Evolutionary conservation across 2,113 vertebrate genomes (phyloP).

Genomic region (Galeopterus variegatus): DNA sequence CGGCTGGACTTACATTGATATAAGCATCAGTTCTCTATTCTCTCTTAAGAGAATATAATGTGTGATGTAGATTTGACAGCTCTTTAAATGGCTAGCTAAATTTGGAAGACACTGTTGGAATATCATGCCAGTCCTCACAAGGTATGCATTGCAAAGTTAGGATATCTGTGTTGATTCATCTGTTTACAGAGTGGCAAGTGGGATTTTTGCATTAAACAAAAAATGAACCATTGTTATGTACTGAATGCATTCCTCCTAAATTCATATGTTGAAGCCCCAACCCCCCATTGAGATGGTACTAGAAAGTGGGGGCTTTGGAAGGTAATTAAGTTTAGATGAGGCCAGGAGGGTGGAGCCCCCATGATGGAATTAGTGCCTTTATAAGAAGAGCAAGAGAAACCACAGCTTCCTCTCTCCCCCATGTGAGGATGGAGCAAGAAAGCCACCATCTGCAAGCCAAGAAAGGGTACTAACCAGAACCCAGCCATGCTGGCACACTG

Average conservation of each 20-base stretch:
- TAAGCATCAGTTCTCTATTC: neutral
- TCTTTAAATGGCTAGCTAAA: neutral
- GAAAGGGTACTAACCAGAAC: neutral
- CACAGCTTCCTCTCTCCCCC: neutral
- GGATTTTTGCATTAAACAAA: neutral
- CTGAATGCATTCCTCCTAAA: neutral
- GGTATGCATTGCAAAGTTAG: neutral
- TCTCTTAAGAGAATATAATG: neutral
- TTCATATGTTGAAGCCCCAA: neutral
- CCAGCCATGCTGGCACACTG: rapidly evolving
- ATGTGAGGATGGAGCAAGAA: too few relatives aligned
- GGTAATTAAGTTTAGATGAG: neutral
- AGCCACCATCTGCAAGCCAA: neutral
- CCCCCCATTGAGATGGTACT: neutral
- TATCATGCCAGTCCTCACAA: neutral
- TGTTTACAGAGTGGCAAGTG: neutral
- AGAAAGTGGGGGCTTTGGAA: neutral
- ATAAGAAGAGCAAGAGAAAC: neutral
- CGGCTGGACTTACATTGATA: neutral
- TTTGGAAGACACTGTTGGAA: neutral
- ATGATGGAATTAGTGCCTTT: neutral
- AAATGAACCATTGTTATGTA: neutral
- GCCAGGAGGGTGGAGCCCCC: rapidly evolving
- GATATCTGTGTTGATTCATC: neutral
- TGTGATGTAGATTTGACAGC: neutral